phyloP scores from a whole-genome alignment of 2,888 invertebrate genomes.

The Synanthedon andrenaeformis region DNA sequence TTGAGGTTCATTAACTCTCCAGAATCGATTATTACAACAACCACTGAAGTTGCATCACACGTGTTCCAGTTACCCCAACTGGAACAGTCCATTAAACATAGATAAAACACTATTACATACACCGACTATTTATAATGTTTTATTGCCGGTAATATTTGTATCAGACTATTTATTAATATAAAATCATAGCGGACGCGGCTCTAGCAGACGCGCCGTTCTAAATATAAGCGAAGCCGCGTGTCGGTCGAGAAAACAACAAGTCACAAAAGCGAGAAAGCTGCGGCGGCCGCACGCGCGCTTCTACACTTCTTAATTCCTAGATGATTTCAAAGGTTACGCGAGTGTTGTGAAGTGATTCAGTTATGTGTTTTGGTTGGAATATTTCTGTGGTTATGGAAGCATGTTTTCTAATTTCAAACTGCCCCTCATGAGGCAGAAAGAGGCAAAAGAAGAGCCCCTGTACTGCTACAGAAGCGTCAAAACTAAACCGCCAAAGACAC shows the following conservation, averaged over 20 bases:
- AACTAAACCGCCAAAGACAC: constrained; percentile 70
- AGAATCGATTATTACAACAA: neutral
- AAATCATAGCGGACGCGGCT: constrained; percentile 43
- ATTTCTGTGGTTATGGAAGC: constrained; percentile 15
- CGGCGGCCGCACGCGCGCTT: constrained; percentile 32
- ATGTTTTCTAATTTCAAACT: constrained; percentile 73
- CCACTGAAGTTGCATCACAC: constrained; percentile 3
- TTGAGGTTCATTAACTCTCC: too few relatives aligned
- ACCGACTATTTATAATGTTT: constrained; percentile 38
- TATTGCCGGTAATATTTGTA: constrained; percentile 57
- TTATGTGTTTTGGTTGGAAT: neutral
- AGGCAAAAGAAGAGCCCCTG: constrained; percentile 59
- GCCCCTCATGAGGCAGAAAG: constrained; percentile 54
- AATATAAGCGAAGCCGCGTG: constrained; percentile 39
- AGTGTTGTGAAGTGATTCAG: neutral
- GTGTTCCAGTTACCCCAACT: constrained; percentile 5
- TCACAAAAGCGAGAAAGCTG: constrained; percentile 46
- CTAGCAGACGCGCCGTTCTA: constrained; percentile 50
- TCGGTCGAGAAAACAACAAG: constrained; percentile 55
- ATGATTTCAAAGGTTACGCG: constrained; percentile 6
- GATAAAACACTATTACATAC: constrained; percentile 25
- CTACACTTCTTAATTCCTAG: constrained; percentile 2
- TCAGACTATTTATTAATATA: constrained; percentile 44
- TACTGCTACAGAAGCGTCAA: constrained; percentile 61
- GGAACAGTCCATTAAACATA: constrained; percentile 32